phyloP scores from a whole-genome alignment of 1,140 invertebrate species.

The Cardiocondyla obscurior region DNA sequence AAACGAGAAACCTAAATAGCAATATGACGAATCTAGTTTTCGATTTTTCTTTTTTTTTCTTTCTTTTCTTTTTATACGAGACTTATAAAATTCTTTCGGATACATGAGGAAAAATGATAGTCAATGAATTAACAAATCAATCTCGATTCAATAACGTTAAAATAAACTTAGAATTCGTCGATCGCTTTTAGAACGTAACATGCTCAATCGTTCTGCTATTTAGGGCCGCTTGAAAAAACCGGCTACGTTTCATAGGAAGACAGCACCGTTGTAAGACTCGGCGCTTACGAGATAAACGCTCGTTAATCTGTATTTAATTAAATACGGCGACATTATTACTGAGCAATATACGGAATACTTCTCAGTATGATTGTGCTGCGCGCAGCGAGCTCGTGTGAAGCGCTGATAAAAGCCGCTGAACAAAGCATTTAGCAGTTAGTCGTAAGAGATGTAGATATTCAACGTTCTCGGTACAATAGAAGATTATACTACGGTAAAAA shows the following conservation, averaged over 20 bases:
- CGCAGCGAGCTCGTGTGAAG: conserved; percentile 81
- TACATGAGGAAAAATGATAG: not conserved
- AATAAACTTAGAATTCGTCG: not conserved
- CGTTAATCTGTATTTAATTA: conserved; percentile 20
- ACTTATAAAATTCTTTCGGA: not conserved
- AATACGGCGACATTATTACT: conserved; percentile 28
- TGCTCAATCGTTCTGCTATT: not conserved
- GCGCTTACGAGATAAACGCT: conserved; percentile 33
- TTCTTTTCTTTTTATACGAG: too few relatives aligned
- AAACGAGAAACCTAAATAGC: conserved; percentile 12
- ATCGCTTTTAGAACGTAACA: not conserved
- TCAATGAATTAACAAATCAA: not conserved
- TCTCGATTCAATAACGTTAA: not conserved
- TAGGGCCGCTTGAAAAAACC: not conserved
- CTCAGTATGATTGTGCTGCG: conserved; percentile 78
- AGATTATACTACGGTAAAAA: conserved; percentile 69
- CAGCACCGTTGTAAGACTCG: conserved; percentile 10
- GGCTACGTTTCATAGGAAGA: conserved; percentile 37
- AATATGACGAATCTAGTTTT: not conserved
- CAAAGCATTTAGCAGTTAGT: conserved; percentile 79
- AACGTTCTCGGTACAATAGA: conserved; percentile 65
- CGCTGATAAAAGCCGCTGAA: conserved; percentile 81
- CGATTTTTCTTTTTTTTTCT: too few relatives aligned
- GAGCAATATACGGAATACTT: conserved; percentile 44
- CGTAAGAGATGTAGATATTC: conserved; percentile 65